Base-by-base conservation (phyloP, 2,797 vertebrate genomes). In the Enteromius anoplus region DNA sequence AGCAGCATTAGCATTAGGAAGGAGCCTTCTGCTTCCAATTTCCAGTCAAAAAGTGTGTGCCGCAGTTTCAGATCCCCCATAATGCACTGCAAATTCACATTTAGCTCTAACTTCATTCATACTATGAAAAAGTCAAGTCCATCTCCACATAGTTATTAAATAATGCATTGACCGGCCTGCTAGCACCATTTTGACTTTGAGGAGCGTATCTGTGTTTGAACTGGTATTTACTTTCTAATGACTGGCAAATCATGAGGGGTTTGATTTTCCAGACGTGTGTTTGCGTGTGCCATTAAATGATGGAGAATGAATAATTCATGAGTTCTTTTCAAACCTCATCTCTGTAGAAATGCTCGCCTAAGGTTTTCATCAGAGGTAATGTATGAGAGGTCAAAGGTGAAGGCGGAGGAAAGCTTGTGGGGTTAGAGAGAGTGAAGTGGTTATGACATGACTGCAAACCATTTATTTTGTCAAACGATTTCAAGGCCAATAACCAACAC, bases 361-460 rank as follows among this genome's bases (percentile, higher is more conserved):
- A 60, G 21, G 37, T 75, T 60, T 75, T 19, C 14, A 58, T 75
- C 51, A 37, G 5, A 42, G 53, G 14, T 60, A 40, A 60, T 40
- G 73, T 9, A 26, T 42, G 34, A 42, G 73, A 75, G 51, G 21
- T 75, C 73, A 75, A 60, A 60, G 73, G 73, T 75, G 5, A 55
- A 75, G 71, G 32, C 34, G 3, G 49, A 55, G 26, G 49, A 53
- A 32, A 75, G 49, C 49, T 37, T 37, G 71, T 8, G 71, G 29
- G 19, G 49, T 55, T 19, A 75, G 49, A 37, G 49, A 37, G 29
- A 55, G 49, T n/a, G 71, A 53, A 73, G 49, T 37, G 21, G 49
- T 75, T 37, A 55, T 58, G 34, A 17, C 34, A 60, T 40, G 53
- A 60, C 53, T 58, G 73, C 73, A 60, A 75, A 75, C 53, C 73